Base-by-base conservation (phyloP, 1,140 invertebrate species). In the Panagrolaimus sp. region DNA sequence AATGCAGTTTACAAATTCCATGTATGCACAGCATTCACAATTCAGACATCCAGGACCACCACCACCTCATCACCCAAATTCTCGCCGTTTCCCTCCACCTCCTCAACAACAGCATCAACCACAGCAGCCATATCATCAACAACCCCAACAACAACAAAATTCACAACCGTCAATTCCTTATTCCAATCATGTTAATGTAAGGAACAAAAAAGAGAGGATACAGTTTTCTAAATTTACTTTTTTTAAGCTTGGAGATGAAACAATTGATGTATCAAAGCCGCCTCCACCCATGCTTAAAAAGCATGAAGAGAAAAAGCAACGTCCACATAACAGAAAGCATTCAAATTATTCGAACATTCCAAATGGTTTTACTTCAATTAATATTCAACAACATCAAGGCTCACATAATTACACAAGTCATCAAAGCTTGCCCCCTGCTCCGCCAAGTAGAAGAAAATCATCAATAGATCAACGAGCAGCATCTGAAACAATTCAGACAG, bases 231-330 rank as follows among this genome's bases (percentile, higher is more conserved):
- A 4, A 38, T 38, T 38, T 38, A 16, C 51, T 20, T 20, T 25
- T 57, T n/a, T n/a, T 25, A 14, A 57, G 51, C 20, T 57, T 16
- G 51, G 27, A 8, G 51, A 57, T 25, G 51, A 57, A 16, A 27
- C 27, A 11, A 57, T 57, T 13, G 51, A 57, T 57, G 27, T 27
- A 25, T 57, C 51, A 20, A 57, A 57, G 51, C 51, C 51, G n/a
- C 51, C n/a, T n/a, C n/a, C 51, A 4, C 51, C 51, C 1, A 27
- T 27, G 9, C 27, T 57, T 27, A 57, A 57, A 57, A 57, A 57
- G 8, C 51, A 57, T 20, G 51, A 27, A 4, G 20, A 57, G 51
- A 57, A 57, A 25, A 20, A 9, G 13, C 51, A 27, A 0, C n/a
- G 51, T 20, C 20, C 51, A 57, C n/a, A 27, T 23, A 20, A 20